phyloP scores from a whole-genome alignment of 2,113 vertebrate species.

The Cromileptes altivelis region DNA sequence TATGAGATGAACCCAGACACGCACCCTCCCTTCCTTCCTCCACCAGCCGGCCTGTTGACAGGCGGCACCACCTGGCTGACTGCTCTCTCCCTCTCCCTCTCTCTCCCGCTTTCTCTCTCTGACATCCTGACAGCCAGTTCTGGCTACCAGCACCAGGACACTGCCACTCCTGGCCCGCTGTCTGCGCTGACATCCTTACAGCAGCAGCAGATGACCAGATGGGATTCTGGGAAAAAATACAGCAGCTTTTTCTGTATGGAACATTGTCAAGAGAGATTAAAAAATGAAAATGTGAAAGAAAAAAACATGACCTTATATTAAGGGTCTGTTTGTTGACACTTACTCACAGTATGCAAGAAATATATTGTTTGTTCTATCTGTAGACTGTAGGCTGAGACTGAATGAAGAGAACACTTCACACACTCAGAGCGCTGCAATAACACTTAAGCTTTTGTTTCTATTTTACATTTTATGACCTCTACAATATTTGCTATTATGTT shows the following conservation, averaged over 20 bases:
- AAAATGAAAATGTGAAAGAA: background rate
- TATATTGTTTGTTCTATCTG: no score
- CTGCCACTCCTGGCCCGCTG: slow-evolving; percentile 54
- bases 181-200: slow-evolving; percentile 57
- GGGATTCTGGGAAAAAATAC: slow-evolving; percentile 63
- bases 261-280: slow-evolving; percentile 33
- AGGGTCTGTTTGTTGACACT: background rate
- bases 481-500: background rate
- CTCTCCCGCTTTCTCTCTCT: slow-evolving; percentile 32
- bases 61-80: slow-evolving; percentile 75
- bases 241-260: slow-evolving; percentile 39
- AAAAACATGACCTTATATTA: background rate
- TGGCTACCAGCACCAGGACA: slow-evolving; percentile 63
- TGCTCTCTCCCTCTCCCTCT: slow-evolving; percentile 24
- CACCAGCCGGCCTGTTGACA: slow-evolving; percentile 52
- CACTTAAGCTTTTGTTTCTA: no score
- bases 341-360: background rate
- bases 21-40: background rate
- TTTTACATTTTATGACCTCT: background rate
- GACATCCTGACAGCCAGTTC: slow-evolving; percentile 66
- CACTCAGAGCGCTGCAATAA: background rate
- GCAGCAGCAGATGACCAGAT: slow-evolving; percentile 71
- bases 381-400: no score
- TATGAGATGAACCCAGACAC: slow-evolving; percentile 54
- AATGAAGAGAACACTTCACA: no score